phyloP scores from a whole-genome alignment of 64 coral and sea anemone species.

The Stichodactyla helianthus region DNA sequence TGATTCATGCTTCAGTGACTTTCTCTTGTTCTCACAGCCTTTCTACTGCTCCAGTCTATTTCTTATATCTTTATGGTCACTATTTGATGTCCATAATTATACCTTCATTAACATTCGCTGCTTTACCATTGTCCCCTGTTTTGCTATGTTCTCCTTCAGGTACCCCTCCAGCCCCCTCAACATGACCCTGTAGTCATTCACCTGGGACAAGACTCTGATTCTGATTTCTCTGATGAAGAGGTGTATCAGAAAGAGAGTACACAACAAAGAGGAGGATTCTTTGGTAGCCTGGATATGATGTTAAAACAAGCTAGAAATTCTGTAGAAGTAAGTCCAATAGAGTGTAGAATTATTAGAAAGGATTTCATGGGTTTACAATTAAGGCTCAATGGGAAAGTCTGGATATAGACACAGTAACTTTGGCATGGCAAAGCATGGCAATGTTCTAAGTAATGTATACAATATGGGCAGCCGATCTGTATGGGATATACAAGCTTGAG shows the following conservation, averaged over 20 bases:
- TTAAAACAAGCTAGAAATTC: constrained; percentile 87
- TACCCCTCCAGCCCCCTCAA: constrained; percentile 40
- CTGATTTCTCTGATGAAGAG: constrained; percentile 55
- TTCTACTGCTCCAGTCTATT: no score
- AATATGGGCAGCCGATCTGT: no score
- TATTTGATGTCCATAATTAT: background rate
- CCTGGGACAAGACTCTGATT: constrained; percentile 84
- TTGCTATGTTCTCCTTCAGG: background rate
- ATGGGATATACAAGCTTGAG: no score
- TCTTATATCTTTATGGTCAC: no score
- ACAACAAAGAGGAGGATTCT: constrained; percentile 45
- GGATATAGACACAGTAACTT: no score
- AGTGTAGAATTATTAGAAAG: no score
- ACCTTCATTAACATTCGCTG: background rate
- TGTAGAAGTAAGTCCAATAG: constrained; percentile 50
- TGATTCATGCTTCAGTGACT: no score
- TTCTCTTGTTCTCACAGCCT: no score
- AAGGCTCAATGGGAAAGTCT: no score
- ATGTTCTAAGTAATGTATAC: no score
- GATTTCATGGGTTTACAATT: no score
- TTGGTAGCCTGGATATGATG: constrained; percentile 92
- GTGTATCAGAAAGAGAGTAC: background rate
- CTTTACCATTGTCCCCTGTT: background rate
- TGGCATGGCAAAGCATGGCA: no score
- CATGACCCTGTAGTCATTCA: constrained; percentile 91